Conservation (phyloP, 2,888 invertebrate genomes). For the Lobophora halterata region DNA sequence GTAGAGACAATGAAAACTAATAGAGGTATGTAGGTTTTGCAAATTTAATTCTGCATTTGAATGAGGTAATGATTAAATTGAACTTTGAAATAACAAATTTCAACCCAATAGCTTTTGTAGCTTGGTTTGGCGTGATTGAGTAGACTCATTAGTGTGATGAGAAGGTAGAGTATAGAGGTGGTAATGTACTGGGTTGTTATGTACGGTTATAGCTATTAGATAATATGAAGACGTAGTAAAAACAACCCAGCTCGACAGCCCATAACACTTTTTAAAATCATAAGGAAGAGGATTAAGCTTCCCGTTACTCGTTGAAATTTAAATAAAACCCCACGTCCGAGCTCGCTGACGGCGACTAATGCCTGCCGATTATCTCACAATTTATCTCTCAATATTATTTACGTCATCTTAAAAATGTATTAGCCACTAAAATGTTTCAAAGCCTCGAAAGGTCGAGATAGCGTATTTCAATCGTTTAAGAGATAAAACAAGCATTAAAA, state of each 20-base stretch:
- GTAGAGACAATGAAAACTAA: too few relatives aligned
- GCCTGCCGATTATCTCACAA: constrained; percentile 49
- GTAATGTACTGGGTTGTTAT: too few relatives aligned
- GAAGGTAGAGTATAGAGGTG: too few relatives aligned
- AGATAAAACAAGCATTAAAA: constrained; percentile 12
- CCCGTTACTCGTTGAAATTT: constrained; percentile 59
- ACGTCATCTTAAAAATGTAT: constrained; percentile 53
- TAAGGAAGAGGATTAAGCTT: constrained; percentile 43
- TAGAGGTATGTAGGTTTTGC: too few relatives aligned
- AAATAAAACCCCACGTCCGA: constrained; percentile 49
- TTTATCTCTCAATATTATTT: constrained; percentile 58
- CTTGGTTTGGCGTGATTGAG: too few relatives aligned
- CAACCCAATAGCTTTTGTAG: too few relatives aligned
- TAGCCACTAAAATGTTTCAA: constrained; percentile 40
- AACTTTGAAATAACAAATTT: too few relatives aligned
- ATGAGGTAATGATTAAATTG: too few relatives aligned
- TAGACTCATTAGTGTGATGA: too few relatives aligned
- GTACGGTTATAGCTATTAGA: too few relatives aligned
- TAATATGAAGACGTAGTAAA: too few relatives aligned
- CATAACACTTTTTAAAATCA: constrained; percentile 41
- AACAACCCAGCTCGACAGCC: constrained; percentile 5
- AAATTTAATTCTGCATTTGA: too few relatives aligned
- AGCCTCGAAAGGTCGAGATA: constrained; percentile 31
- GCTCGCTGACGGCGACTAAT: constrained; percentile 49
- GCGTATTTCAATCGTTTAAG: constrained; percentile 17